Evolutionary conservation across 2,888 invertebrate species (phyloP), one percentile per base, ranked within the genome.

Genomic region (Micropterix aruncella): DNA sequence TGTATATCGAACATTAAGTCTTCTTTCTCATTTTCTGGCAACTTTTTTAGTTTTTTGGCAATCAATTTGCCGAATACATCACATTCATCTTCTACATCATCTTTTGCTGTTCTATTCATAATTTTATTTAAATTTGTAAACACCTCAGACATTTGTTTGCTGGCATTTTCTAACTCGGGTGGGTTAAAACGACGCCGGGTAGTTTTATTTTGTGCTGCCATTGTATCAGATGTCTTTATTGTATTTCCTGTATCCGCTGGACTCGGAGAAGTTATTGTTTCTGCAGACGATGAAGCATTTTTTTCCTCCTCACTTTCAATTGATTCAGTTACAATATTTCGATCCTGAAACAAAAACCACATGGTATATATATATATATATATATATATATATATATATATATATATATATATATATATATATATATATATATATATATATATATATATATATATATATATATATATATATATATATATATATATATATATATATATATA

Each of bases 171-270:
- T 27, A 27, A 27, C 36, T 27, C 36, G 7, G 36, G 36, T 12
- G 36, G 36, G 36, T 27, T 27, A 27, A 27, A n/a, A 27, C 36
- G 36, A 27, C 36, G 36, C 36, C 36, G 36, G n/a, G 36, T 27
- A 27, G 36, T 27, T 27, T 12, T 27, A 27, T 12, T 27, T 27
- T 27, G 36, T 27, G 36, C 36, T 27, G 36, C n/a, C n/a, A n/a
- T 27, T 27, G 36, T 7, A n/a, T 27, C 36, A n/a, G 36, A 27
- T 27, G 36, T 27, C 7, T 27, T 12, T 12, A 27, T 27, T 27
- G 36, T 27, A 27, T 27, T 27, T 27, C n/a, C 7, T 9, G 36
- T 27, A 27, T 27, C 7, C 36, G n/a, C 36, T 27, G 36, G 36
- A 27, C 7, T 12, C 36, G 36, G 36, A 27, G 36, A 27, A 27